Conservation (phyloP, 2,113 vertebrate genomes). For the Gymnorhina tibicen region DNA sequence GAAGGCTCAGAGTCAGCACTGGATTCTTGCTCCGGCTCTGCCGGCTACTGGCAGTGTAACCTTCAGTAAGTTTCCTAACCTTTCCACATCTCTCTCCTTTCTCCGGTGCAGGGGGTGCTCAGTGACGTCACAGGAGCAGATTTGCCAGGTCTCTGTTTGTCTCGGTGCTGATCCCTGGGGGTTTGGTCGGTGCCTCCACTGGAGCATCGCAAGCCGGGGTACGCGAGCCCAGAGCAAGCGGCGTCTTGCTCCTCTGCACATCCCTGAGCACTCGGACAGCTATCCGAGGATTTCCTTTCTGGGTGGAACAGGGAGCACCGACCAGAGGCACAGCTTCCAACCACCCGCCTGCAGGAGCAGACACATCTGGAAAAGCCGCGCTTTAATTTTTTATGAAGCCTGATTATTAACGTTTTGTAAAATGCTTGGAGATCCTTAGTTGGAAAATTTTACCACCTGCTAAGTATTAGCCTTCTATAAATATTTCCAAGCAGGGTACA, state of each 20-base stretch:
- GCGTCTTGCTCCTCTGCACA: background rate
- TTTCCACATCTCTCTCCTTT: background rate
- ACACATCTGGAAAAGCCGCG: background rate
- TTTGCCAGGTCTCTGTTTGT: background rate
- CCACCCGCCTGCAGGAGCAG: rapidly evolving
- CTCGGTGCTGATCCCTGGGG: background rate
- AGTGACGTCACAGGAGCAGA: rapidly evolving
- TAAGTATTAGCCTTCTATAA: slow-evolving; percentile 19
- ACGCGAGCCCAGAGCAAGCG: rapidly evolving
- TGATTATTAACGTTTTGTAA: background rate
- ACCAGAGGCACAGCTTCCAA: background rate
- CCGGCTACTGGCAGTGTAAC: background rate
- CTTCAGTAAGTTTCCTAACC: background rate
- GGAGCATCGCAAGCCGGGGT: background rate
- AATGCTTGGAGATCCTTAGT: background rate
- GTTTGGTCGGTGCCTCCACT: background rate
- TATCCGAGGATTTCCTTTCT: background rate
- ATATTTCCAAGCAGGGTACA: background rate
- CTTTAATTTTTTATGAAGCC: background rate
- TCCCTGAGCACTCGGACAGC: background rate
- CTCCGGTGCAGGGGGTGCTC: background rate
- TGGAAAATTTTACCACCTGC: slow-evolving; percentile 39
- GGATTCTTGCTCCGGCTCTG: background rate
- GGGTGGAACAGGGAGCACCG: background rate
- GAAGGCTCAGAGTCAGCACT: background rate